Evolutionary conservation across 92 coral and sea anemone species (phyloP).

Genomic region (Phymanthus crucifer): DNA sequence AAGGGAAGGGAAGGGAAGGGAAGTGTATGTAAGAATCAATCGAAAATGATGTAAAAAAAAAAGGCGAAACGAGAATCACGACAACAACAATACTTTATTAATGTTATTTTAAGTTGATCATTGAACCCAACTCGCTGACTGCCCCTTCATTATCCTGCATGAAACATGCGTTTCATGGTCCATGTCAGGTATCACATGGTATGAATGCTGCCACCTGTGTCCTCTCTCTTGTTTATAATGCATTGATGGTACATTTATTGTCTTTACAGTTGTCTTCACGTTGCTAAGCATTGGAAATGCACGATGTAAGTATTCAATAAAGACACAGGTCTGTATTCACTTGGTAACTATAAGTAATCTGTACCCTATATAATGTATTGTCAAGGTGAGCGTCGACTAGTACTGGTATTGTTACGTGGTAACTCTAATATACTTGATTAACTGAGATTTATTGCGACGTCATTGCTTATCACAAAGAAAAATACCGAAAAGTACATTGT

Average conservation of each 20-base stretch:
- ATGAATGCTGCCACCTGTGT: background rate
- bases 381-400: background rate
- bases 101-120: too few relatives aligned
- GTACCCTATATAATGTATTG: background rate
- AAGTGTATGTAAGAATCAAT: too few relatives aligned
- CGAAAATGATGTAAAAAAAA: too few relatives aligned
- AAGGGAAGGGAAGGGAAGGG: too few relatives aligned
- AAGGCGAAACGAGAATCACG: too few relatives aligned
- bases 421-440: background rate
- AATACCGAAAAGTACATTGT: background rate
- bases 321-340: background rate
- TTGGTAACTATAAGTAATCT: background rate
- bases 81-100: too few relatives aligned
- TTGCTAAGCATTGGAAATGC: background rate
- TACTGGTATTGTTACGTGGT: background rate
- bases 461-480: background rate
- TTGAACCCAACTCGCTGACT: too few relatives aligned
- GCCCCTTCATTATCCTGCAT: too few relatives aligned
- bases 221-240: background rate
- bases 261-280: background rate
- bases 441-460: background rate
- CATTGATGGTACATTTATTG: background rate
- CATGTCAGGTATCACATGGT: background rate
- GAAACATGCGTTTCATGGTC: too few relatives aligned
- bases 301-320: constrained; percentile 2